Base-by-base conservation (phyloP, 2,797 vertebrate genomes). In the Oreochromis grahami region DNA sequence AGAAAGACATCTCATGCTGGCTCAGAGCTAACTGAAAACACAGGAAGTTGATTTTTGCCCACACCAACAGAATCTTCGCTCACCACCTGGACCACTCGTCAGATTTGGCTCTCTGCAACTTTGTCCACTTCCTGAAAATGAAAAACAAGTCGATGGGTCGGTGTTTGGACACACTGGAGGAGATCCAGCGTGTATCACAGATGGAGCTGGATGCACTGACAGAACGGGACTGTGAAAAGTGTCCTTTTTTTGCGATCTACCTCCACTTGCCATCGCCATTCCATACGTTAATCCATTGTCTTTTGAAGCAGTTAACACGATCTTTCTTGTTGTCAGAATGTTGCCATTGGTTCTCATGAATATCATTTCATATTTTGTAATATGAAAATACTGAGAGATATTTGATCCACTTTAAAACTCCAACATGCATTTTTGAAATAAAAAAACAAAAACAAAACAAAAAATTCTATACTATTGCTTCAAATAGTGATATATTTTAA, bases 241-340 rank as follows among this genome's bases (percentile, higher is more conserved):
- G 15, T 70, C 7, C 17, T 70, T 70, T 70, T 45, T 11, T 0
- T 74, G 24, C 3, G 11, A n/a, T 74, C 43, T 13, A 13, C 43
- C 29, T 74, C 17, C 43, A 32, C 24, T 1, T 74, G n/a, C 43
- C 70, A 13, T 74, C 0, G 3, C 43, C 17, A 74, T 50, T 43
- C 65, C 21, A 70, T 24, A 70, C 6, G 1, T 26, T 0, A 0
- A 45, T 72, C 17, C 24, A 26, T 45, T 2, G 1, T 32, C 5
- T 41, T 38, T 65, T 65, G 4, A n/a, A 65, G 4, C 19, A 41
- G n/a, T 65, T 41, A 38, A 41, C 12, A 7, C 7, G 2, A 41
- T 8, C 32, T 43, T 45, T 45, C 9, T 19, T 32, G 43, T 48
- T 72, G 24, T 3, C 24, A 72, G 68, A 72, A 5, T 0, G 3